A percentile compares a stretch with the other conserved stretches of the same genome.
Evolutionary conservation across 2,797 vertebrate species (phyloP).

Genomic region (Choloepus didactylus): DNA sequence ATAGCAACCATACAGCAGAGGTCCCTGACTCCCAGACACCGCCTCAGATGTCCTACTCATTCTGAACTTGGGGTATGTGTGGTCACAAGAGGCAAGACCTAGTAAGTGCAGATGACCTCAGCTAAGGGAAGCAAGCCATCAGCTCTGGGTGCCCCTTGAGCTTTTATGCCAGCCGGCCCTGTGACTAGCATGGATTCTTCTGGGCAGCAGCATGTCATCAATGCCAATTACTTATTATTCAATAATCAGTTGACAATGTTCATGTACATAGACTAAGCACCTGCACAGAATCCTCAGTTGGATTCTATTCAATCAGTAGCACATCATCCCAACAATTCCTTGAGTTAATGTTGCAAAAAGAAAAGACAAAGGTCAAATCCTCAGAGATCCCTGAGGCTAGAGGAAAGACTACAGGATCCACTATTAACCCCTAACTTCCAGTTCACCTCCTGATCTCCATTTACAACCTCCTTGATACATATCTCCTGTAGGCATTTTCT

Average conservation of each 20-base stretch:
- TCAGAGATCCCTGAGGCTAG: background rate
- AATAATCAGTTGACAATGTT: background rate
- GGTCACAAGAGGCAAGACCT: background rate
- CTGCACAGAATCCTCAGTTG: background rate
- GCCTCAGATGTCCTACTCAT: background rate
- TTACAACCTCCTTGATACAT: background rate
- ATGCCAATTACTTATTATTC: conserved; percentile 29
- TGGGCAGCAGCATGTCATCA: background rate
- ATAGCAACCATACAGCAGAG: background rate
- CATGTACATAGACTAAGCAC: background rate
- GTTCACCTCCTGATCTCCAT: background rate
- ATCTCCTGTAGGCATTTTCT: background rate
- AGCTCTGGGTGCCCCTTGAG: background rate
- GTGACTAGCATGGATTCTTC: background rate
- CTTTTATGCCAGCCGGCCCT: background rate
- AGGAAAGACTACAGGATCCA: background rate
- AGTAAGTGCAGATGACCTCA: background rate
- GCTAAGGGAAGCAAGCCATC: background rate
- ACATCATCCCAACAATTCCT: background rate
- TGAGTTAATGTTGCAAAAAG: background rate
- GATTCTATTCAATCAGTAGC: background rate
- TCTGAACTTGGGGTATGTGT: background rate
- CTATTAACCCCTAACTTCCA: background rate
- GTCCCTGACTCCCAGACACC: background rate
- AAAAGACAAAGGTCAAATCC: conserved; percentile 4